Evolutionary conservation across 2,113 vertebrate species (phyloP).

Genomic region (Cyphomyrus plagiostoma): DNA sequence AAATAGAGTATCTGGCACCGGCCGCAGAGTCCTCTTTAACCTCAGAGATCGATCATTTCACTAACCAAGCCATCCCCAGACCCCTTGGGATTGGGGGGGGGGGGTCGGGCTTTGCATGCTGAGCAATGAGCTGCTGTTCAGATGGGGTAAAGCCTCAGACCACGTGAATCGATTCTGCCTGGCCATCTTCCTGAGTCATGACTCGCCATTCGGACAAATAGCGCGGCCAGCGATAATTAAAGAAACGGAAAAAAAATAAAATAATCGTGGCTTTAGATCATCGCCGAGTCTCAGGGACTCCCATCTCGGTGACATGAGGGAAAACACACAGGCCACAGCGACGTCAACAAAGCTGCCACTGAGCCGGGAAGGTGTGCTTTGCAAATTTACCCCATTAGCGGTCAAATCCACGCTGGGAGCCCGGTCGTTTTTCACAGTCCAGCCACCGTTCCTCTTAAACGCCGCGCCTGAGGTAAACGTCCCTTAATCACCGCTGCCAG

Average conservation of each 20-base stretch:
- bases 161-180: neutral
- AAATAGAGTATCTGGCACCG: neutral
- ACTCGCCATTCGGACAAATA: neutral
- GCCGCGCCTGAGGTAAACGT: neutral
- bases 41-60: neutral
- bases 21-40: neutral
- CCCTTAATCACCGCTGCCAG: neutral
- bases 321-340: neutral
- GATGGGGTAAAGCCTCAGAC: neutral
- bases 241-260: neutral
- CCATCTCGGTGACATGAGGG: too few relatives aligned
- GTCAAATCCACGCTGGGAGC: neutral
- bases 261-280: neutral
- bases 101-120: neutral
- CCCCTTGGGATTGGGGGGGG: neutral
- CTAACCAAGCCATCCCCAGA: neutral
- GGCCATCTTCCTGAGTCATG: neutral
- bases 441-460: neutral
- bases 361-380: neutral
- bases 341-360: neutral
- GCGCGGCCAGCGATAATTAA: neutral
- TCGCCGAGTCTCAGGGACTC: neutral
- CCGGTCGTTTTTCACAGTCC: neutral
- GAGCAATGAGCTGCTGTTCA: neutral
- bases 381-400: neutral